Percentiles rank a stretch among this genome's conserved stretches.
phyloP scores from a whole-genome alignment of 1,140 invertebrate genomes.

The Drosophila punjabiensis region DNA sequence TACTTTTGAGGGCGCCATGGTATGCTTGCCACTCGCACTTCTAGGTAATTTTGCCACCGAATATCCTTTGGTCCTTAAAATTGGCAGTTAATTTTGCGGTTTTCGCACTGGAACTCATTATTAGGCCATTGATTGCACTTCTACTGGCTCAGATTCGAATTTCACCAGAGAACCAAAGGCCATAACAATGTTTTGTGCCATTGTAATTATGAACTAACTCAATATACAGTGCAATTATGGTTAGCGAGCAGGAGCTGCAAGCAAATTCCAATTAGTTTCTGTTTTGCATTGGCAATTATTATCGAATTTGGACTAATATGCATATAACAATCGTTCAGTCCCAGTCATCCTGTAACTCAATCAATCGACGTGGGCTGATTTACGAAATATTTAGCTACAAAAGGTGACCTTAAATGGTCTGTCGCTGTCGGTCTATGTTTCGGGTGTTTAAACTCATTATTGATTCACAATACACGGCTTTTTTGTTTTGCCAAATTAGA shows the following conservation, averaged over 20 bases:
- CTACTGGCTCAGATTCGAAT: background rate
- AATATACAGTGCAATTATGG: constrained; percentile 43
- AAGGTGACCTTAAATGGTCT: constrained; percentile 6
- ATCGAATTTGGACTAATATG: constrained; percentile 51
- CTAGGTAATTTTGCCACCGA: constrained; percentile 8
- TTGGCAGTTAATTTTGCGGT: constrained; percentile 48
- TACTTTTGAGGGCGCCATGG: constrained; percentile 3
- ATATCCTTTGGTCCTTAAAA: background rate
- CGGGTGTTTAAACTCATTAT: constrained; percentile 27
- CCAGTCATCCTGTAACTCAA: constrained; percentile 43
- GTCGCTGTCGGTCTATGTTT: background rate
- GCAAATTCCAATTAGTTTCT: constrained; percentile 54
- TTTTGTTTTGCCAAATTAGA: constrained; percentile 34
- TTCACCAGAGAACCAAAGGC: background rate
- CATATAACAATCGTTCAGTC: constrained; percentile 18
- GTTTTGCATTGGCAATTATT: constrained; percentile 38
- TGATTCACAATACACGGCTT: constrained; percentile 33
- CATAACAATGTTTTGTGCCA: constrained; percentile 32
- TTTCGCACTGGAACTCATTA: constrained; percentile 42
- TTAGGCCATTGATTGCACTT: constrained; percentile 12
- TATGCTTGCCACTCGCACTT: background rate
- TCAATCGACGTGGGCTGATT: constrained; percentile 32
- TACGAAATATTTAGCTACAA: constrained; percentile 6
- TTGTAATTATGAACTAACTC: constrained; percentile 47
- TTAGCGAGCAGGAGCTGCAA: constrained; percentile 7